phyloP scores from a whole-genome alignment of 1,140 invertebrate genomes.

The Dreissena polymorpha region DNA sequence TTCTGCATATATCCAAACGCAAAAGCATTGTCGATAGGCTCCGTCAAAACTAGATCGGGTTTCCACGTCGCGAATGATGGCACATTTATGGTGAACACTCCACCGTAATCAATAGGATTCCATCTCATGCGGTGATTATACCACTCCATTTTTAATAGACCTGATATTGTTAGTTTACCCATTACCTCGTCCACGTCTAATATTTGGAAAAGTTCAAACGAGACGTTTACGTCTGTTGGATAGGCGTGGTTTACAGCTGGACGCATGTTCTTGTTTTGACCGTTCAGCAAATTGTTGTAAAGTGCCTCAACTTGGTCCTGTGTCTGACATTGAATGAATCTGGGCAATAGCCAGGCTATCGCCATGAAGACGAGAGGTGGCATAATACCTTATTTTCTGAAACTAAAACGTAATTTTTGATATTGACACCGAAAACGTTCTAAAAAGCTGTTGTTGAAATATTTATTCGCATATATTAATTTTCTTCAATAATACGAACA shows the following conservation, averaged over 20 bases:
- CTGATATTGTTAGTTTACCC: conserved; percentile 42
- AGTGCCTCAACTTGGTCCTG: background rate
- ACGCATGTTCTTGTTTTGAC: conserved; percentile 49
- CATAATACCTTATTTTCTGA: too few relatives aligned
- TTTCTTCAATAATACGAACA: too few relatives aligned
- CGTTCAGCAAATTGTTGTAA: background rate
- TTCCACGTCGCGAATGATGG: conserved; percentile 48
- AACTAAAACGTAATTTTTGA: too few relatives aligned
- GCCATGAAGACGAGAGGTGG: background rate
- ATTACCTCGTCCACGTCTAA: conserved; percentile 44
- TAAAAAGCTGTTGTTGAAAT: too few relatives aligned
- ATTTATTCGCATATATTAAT: too few relatives aligned
- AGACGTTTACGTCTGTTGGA: conserved; percentile 30
- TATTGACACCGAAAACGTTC: too few relatives aligned
- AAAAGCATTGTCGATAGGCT: conserved; percentile 36
- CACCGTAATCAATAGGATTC: conserved; percentile 46
- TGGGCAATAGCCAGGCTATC: background rate
- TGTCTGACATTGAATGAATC: background rate
- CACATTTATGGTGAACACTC: background rate
- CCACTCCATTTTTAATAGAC: conserved; percentile 38
- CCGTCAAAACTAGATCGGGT: conserved; percentile 45
- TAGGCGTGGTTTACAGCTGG: conserved; percentile 25
- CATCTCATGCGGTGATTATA: conserved; percentile 38
- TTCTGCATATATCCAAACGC: conserved; percentile 41
- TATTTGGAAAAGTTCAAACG: conserved; percentile 44